Percentiles rank a stretch among this genome's conserved stretches.
These are phyloP conservation scores for Falco naumanni DNA, from an alignment of 2,797 vertebrate genomes.

Conservation along the genomic window DNA sequence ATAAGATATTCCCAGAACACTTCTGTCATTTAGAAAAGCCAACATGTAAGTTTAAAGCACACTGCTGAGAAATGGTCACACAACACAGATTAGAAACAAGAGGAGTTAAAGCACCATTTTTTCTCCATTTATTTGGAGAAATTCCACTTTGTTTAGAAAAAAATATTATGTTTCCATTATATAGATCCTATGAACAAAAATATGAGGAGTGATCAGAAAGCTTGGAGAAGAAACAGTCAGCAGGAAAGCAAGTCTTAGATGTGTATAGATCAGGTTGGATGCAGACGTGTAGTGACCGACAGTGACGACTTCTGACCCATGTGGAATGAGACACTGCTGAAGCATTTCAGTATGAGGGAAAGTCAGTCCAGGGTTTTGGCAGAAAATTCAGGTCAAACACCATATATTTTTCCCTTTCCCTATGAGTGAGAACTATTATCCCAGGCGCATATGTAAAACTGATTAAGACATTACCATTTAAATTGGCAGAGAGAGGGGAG, in stretches of 20 bases:
- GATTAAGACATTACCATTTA: constrained; percentile 24
- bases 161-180: neutral
- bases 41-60: neutral
- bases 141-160: neutral
- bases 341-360: neutral
- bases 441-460: neutral
- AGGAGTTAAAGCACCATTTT: neutral
- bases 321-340: neutral
- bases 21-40: neutral
- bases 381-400: constrained; percentile 10
- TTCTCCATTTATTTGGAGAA: neutral
- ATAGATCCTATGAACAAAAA: neutral
- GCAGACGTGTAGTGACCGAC: neutral
- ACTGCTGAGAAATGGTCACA: neutral
- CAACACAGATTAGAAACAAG: neutral
- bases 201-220: neutral
- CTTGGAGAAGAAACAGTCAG: neutral
- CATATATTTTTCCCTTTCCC: neutral
- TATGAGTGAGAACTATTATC: neutral
- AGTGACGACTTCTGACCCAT: neutral
- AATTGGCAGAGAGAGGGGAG: neutral
- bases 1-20: neutral
- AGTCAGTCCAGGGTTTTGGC: neutral
- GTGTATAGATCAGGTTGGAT: neutral
- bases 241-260: neutral